These are phyloP conservation scores for Brachionus rotundiformis DNA, from an alignment of 1,140 invertebrate species.

Conservation along the genomic window DNA sequence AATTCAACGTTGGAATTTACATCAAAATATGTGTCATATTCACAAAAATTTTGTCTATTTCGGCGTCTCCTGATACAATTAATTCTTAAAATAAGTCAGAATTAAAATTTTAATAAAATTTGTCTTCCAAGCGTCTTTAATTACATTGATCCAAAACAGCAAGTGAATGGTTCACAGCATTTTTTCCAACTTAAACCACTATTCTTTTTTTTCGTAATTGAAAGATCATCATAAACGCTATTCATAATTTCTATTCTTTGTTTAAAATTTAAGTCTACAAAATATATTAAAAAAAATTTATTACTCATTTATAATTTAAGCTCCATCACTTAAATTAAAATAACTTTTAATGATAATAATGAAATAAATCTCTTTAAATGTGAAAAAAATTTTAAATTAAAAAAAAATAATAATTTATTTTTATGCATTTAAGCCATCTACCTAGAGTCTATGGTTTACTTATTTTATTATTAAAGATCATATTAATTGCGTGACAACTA, in stretches of 20 bases:
- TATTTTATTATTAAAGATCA: not conserved
- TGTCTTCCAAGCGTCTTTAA: too few species aligned
- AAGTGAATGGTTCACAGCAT: not conserved
- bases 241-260: slow-evolving; percentile 1
- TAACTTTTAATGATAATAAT: not conserved
- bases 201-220: not conserved
- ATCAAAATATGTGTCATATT: slow-evolving; percentile 50
- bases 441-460: not conserved
- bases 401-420: slow-evolving; percentile 3
- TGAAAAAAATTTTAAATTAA: not conserved
- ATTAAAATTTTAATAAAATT: not conserved
- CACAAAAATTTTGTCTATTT: slow-evolving; percentile 4
- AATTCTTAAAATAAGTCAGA: not conserved
- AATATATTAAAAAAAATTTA: not conserved
- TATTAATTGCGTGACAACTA: not conserved
- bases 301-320: too few species aligned
- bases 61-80: not conserved
- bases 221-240: slow-evolving; percentile 28
- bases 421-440: not conserved
- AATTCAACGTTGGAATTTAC: not conserved
- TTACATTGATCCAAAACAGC: slow-evolving; percentile 14
- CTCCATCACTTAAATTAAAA: not conserved
- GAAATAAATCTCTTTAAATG: slow-evolving; percentile 20
- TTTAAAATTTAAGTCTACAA: not conserved
- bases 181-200: not conserved